Evolutionary conservation across 1,140 invertebrate species (phyloP).

Genomic region (Rhysida immarginata): DNA sequence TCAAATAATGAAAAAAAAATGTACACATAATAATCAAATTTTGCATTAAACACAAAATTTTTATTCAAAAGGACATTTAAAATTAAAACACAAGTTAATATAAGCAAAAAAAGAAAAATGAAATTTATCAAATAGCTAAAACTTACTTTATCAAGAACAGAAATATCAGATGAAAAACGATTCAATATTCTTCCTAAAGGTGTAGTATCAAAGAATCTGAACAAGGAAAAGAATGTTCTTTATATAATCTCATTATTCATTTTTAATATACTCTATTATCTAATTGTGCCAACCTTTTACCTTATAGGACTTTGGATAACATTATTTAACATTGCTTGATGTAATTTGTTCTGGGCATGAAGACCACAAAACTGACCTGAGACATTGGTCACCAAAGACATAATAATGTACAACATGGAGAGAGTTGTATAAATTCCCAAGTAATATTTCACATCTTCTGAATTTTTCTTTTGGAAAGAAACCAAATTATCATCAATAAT

Average conservation of each 20-base stretch:
- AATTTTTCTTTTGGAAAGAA: too few relatives aligned
- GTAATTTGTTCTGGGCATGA: conserved; percentile 24
- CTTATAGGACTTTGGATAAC: conserved; percentile 26
- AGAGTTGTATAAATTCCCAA: conserved; percentile 24
- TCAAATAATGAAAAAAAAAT: conserved; percentile 10
- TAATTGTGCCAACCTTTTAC: conserved; percentile 14
- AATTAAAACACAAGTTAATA: too few relatives aligned
- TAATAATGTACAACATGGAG: conserved; percentile 21
- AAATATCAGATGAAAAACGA: conserved; percentile 37
- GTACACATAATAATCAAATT: too few relatives aligned
- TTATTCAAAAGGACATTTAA: too few relatives aligned
- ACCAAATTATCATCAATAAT: too few relatives aligned
- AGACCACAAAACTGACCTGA: conserved; percentile 25
- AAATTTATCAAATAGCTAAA: too few relatives aligned
- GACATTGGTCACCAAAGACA: conserved; percentile 25
- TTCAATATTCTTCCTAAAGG: conserved; percentile 39
- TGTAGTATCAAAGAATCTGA: conserved; percentile 37
- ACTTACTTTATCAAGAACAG: conserved; percentile 46
- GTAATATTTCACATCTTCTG: conserved; percentile 19
- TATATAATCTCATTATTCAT: not conserved
- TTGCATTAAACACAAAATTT: too few relatives aligned
- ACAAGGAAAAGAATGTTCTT: conserved; percentile 27
- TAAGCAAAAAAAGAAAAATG: too few relatives aligned
- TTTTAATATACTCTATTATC: not conserved
- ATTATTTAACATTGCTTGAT: conserved; percentile 24